Evolutionary conservation across 1,140 invertebrate species (phyloP), one percentile per base, ranked within the genome.

Genomic region (Chrysoperla carnea): DNA sequence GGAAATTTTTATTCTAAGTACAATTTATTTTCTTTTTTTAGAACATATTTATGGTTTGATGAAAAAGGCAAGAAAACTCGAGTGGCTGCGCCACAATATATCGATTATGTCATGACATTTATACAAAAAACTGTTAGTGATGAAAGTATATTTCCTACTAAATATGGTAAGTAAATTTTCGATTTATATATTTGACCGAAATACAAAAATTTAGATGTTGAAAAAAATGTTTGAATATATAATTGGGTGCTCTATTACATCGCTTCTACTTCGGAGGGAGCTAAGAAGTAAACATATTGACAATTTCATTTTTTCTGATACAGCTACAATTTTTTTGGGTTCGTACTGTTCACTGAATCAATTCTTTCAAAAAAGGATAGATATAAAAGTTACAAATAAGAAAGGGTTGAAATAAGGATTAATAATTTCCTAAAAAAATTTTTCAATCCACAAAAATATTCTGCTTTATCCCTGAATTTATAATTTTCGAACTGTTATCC

Each of bases 101-200:
- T 97, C 64, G 93, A 98, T 69, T 96, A 93, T 70, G 90, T 95
- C 56, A 96, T 96, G 87, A 93, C 91, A 39, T 94, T 85, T 68
- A 92, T 87, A 49, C 91, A 97, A 64, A 92, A 92, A 69, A 93
- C 88, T 52, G 81, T 97, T 64, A 91, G 84, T 66, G 92, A 98
- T 67, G 92, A 97, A 73, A 77, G 78, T 57, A 79, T 94, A 61
- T 98, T 97, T 74, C 93, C 93, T 66, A 96, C 92, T 54, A 97
- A 97, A 78, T 95, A 91, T 70, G 91, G 91, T 91, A 69, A 78
- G 67, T 61, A 36, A 28, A 3, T 39, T 27, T 27, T 35, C 2
- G 13, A n/a, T 28, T 14, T 39, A 31, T 9, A 36, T 40, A 11
- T 14, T 40, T 40, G 8, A n/a, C 8, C 14, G 14, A 23, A 38